A percentile compares a stretch with the other conserved stretches of the same genome.
Evolutionary conservation across 2,888 invertebrate genomes (phyloP).

Genomic region (Chaetoderma sp.): DNA sequence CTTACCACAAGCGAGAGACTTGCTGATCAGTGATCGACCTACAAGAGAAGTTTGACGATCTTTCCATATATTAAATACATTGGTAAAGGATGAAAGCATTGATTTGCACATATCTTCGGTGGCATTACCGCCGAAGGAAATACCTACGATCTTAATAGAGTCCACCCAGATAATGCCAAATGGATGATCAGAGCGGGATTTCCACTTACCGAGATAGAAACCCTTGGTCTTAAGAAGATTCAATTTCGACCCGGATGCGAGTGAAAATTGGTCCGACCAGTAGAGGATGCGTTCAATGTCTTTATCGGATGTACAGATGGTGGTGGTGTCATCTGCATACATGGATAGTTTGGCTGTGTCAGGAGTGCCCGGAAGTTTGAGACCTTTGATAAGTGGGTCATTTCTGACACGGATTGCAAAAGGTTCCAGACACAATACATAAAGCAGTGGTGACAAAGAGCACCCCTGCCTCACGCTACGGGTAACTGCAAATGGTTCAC

Average conservation of each 20-base stretch:
- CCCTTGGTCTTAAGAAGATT: slow-evolving; percentile 35
- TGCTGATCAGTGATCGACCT: slow-evolving; percentile 2
- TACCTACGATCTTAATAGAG: not conserved
- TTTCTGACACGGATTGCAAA: slow-evolving; percentile 3
- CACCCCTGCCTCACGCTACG: slow-evolving; percentile 22
- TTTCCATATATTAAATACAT: slow-evolving; percentile 1
- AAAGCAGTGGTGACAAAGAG: slow-evolving; percentile 6
- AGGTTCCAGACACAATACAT: slow-evolving; percentile 16
- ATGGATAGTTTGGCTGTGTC: slow-evolving; percentile 7
- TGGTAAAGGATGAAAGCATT: not conserved
- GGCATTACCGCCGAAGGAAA: not conserved
- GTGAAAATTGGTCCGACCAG: slow-evolving; percentile 8
- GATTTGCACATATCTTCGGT: not conserved
- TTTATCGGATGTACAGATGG: slow-evolving; percentile 11
- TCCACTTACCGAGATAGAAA: slow-evolving; percentile 37
- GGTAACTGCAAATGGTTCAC: slow-evolving; percentile 3
- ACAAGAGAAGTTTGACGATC: not conserved
- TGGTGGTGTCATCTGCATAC: slow-evolving; percentile 21
- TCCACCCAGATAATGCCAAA: slow-evolving; percentile 30
- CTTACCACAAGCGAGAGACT: slow-evolving; percentile 6
- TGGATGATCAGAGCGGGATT: slow-evolving; percentile 32
- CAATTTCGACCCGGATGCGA: slow-evolving; percentile 31
- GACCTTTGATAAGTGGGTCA: slow-evolving; percentile 16
- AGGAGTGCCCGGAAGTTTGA: slow-evolving; percentile 17
- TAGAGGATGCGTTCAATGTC: slow-evolving; percentile 7